Evolutionary conservation across 2,888 invertebrate genomes (phyloP).

Genomic region (Anthophora plumipes): DNA sequence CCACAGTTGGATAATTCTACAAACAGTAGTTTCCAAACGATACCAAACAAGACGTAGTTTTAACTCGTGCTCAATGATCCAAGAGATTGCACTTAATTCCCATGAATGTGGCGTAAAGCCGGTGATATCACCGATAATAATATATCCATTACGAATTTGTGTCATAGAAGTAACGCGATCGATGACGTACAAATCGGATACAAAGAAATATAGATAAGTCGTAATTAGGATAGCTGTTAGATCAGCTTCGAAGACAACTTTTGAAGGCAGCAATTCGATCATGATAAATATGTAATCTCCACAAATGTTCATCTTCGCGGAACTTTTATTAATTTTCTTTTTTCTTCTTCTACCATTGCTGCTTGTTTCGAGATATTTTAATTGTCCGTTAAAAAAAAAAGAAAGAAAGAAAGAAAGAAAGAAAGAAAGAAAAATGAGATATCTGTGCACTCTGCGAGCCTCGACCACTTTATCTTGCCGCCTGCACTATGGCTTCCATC

Average conservation of each 20-base stretch:
- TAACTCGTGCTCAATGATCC: neutral
- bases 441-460: conserved; percentile 5
- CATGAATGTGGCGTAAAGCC: neutral
- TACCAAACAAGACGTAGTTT: neutral
- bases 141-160: conserved; percentile 29
- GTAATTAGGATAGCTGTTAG: conserved; percentile 34
- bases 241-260: too few relatives aligned
- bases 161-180: conserved; percentile 8
- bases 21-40: too few relatives aligned
- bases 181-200: neutral
- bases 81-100: neutral
- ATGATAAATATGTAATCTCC: neutral
- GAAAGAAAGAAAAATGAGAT: conserved; percentile 48
- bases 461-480: conserved; percentile 32
- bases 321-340: too few relatives aligned
- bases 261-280: too few relatives aligned
- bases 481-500: conserved; percentile 21
- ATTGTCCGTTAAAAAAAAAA: too few relatives aligned
- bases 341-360: neutral
- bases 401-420: too few relatives aligned
- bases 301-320: neutral
- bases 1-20: too few relatives aligned
- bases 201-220: conserved; percentile 16
- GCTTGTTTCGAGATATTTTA: conserved; percentile 3
- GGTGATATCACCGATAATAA: conserved; percentile 44